Base-by-base conservation (phyloP, 2,797 vertebrate genomes). In the Melanogrammus aeglefinus region DNA sequence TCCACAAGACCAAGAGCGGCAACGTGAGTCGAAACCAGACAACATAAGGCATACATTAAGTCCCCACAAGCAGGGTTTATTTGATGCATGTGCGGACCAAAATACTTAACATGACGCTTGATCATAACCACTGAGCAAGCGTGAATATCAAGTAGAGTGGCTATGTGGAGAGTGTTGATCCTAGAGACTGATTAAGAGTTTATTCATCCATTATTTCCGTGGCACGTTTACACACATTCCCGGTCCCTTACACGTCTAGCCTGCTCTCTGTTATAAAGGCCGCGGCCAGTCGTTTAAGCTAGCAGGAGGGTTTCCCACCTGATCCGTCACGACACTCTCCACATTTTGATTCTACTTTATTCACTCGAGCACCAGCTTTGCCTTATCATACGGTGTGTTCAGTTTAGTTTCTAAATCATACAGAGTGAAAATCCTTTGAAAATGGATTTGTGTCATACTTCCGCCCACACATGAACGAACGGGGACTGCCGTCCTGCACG, bases 1-100 rank as follows among this genome's bases (percentile, higher is more conserved):
- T 93, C 4, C 94, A 95, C 88, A 96, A 96, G 83, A 95, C 93
- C 86, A 96, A 95, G 83, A 91, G 92, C 1, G 88, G 91, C 0
- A 94, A 94, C 1, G 97, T 99, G 84, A 96, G 96, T 91, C 13
- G 9, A 63, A 27, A 2, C 24, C 44, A n/a, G 27, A 21, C n/a
- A 27, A n/a, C 35, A 13, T 35, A 4, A 24, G 8, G 16, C 18
- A 57, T 21, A 6, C 13, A 35, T 33, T 33, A 72, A 7, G 33
- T 33, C 47, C 47, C 39, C 39, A 13, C 12, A 36, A 36, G 35
- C 35, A 6, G 35, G 35, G 31, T 33, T 38, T 38, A 38, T 38
- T 38, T 8, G 0, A 9, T 38, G 41, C 41, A 44, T 12, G 41
- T 13, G 12, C 41, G 12, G 41, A 44, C 12, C 41, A 44, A 44